These are phyloP conservation scores for Nephotettix cincticeps DNA, from an alignment of 1,140 invertebrate genomes.

Conservation along the genomic window DNA sequence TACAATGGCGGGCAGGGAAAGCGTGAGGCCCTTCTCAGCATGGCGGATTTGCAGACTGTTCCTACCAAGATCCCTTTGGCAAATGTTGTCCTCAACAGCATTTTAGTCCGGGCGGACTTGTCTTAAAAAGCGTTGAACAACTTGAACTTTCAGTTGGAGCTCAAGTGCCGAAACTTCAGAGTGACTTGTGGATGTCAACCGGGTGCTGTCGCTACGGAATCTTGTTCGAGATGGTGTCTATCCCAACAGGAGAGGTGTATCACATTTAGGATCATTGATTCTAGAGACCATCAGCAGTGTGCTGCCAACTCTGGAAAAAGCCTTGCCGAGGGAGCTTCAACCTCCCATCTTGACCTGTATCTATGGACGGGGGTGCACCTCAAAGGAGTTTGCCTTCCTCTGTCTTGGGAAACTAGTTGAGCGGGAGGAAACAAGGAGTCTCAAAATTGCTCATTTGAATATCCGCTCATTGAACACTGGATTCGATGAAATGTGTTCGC, in stretches of 20 bases:
- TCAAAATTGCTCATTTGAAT: neutral
- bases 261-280: neutral
- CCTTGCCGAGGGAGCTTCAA: too few relatives aligned
- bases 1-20: too few relatives aligned
- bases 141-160: neutral
- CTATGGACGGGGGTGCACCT: too few relatives aligned
- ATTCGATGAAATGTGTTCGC: neutral
- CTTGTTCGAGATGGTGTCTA: neutral
- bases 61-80: neutral
- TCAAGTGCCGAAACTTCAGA: neutral
- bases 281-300: neutral
- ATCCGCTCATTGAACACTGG: neutral
- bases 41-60: neutral
- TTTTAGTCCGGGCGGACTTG: neutral
- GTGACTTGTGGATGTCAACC: neutral
- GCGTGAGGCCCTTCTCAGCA: too few relatives aligned
- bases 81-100: neutral
- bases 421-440: neutral
- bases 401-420: conserved; percentile 48
- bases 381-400: conserved; percentile 68
- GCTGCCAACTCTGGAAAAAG: too few relatives aligned
- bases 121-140: neutral
- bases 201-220: neutral
- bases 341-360: too few relatives aligned
- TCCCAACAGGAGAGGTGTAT: neutral